phyloP scores from a whole-genome alignment of 2,888 invertebrate genomes.

The Pyrochroa serraticornis region DNA sequence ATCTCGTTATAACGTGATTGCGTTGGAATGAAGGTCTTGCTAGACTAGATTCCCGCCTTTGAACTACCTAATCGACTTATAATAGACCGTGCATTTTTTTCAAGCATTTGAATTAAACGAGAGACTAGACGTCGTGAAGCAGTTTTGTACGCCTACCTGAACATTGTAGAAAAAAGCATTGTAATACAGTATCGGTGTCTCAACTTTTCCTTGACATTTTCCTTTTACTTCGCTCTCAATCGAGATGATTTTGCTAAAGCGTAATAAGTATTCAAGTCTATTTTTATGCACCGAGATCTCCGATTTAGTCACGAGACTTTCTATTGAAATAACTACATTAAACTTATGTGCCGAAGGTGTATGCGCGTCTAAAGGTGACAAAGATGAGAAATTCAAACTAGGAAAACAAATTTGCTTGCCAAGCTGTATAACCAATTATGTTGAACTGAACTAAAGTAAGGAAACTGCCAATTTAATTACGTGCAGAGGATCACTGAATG shows the following conservation, averaged over 20 bases:
- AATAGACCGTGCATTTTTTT: no score
- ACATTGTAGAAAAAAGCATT: not conserved
- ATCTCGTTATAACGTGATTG: no score
- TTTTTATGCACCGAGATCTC: not conserved
- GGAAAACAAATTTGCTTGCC: not conserved
- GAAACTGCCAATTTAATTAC: no score
- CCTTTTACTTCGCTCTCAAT: not conserved
- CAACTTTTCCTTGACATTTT: conserved; percentile 1
- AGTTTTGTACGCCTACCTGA: no score
- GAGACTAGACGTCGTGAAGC: no score
- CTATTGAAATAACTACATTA: not conserved
- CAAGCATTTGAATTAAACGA: no score
- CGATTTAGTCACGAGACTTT: not conserved
- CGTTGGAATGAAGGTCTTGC: no score
- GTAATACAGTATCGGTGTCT: not conserved
- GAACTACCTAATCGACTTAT: no score
- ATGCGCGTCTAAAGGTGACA: no score
- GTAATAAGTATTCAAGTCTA: not conserved
- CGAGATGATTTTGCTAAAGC: not conserved
- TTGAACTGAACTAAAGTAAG: not conserved
- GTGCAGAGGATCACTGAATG: no score
- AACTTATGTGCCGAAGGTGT: not conserved
- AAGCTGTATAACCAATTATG: not conserved
- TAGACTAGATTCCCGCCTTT: no score
- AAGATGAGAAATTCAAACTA: not conserved